phyloP scores from a whole-genome alignment of 2,797 vertebrate genomes.

The Lepilemur ruficaudatus region DNA sequence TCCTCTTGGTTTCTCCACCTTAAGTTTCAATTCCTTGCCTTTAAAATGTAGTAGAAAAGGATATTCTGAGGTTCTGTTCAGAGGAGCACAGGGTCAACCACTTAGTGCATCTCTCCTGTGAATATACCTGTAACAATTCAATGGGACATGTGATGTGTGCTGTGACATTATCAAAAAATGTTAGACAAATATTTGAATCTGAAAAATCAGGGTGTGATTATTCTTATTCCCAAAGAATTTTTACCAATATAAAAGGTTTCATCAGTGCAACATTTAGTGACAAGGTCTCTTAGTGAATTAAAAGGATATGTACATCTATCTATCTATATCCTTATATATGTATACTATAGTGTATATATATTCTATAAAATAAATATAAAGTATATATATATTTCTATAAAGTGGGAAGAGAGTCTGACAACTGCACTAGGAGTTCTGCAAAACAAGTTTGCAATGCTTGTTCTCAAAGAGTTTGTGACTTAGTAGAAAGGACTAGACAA shows the following conservation, averaged over 20 bases:
- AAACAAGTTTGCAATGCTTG: neutral
- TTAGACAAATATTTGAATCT: neutral
- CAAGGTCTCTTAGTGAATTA: neutral
- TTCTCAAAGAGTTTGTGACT: neutral
- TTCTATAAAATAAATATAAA: neutral
- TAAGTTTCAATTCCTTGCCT: constrained; percentile 13
- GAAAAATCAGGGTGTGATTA: neutral
- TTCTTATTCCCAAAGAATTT: neutral
- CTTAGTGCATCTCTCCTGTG: neutral
- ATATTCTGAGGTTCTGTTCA: neutral
- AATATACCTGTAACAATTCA: neutral
- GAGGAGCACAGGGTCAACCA: neutral
- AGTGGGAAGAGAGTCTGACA: neutral
- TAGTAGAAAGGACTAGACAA: neutral
- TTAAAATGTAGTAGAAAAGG: neutral
- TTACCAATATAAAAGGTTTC: neutral
- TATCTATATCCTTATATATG: neutral
- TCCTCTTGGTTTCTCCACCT: neutral
- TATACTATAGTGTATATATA: no score
- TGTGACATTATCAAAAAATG: neutral
- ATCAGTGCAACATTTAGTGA: neutral
- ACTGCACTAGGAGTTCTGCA: neutral
- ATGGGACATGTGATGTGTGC: neutral
- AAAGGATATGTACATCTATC: neutral
- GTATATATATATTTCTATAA: neutral